A percentile compares a stretch with the other conserved stretches of the same genome.
phyloP scores from a whole-genome alignment of 1,140 invertebrate species.

The Piezodorus guildinii region DNA sequence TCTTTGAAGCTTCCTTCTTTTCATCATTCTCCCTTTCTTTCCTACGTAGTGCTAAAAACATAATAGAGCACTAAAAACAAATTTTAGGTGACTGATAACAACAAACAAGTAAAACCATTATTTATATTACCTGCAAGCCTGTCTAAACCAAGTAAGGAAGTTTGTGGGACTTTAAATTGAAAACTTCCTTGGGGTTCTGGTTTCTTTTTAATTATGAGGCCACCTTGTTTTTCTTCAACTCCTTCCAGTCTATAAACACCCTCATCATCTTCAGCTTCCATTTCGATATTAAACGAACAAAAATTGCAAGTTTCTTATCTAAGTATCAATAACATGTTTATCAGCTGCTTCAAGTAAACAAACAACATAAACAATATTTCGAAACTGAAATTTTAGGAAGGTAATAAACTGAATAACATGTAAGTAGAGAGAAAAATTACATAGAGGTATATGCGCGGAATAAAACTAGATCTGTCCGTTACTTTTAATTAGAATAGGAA shows the following conservation, averaged over 20 bases:
- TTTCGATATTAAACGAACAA: background rate
- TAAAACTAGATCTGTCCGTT: too few species aligned
- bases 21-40: conserved; percentile 23
- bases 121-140: conserved; percentile 52
- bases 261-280: conserved; percentile 34
- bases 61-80: too few species aligned
- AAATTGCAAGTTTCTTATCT: background rate
- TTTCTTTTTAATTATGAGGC: conserved; percentile 74
- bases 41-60: background rate
- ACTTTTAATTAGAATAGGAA: too few species aligned
- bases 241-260: conserved; percentile 73
- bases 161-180: conserved; percentile 62
- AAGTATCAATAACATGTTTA: too few species aligned
- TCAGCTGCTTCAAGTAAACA: too few species aligned
- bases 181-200: conserved; percentile 41
- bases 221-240: conserved; percentile 55
- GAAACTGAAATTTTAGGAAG: too few species aligned
- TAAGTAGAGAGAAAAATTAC: too few species aligned
- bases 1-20: conserved; percentile 22
- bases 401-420: too few species aligned
- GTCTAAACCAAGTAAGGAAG: conserved; percentile 76
- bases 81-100: too few species aligned
- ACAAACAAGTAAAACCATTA: too few species aligned
- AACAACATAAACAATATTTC: too few species aligned
- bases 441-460: too few species aligned